These are phyloP conservation scores for Tiliacea citrago DNA, from an alignment of 2,888 invertebrate species.

Conservation along the genomic window DNA sequence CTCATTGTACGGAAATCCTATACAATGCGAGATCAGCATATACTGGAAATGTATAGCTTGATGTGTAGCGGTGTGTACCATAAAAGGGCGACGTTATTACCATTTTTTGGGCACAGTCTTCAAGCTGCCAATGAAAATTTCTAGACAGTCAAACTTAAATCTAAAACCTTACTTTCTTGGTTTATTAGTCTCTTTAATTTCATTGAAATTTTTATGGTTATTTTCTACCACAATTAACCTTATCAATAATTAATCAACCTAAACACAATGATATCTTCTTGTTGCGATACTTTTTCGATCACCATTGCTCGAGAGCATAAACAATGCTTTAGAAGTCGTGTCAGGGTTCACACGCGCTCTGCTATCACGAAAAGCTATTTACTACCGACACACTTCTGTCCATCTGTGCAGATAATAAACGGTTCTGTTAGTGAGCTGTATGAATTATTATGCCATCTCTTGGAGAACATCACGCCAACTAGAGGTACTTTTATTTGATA, in stretches of 20 bases:
- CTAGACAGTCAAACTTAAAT: neutral
- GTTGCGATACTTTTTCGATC: constrained; percentile 15
- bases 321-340: constrained; percentile 63
- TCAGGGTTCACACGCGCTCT: constrained; percentile 79
- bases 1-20: too few relatives aligned
- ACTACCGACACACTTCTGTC: constrained; percentile 84
- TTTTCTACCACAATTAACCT: neutral
- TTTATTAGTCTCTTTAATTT: neutral
- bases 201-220: neutral
- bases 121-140: neutral
- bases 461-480: constrained; percentile 53
- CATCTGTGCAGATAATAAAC: constrained; percentile 76
- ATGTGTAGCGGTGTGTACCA: too few relatives aligned
- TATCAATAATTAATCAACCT: neutral
- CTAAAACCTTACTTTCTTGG: neutral
- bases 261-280: constrained; percentile 2
- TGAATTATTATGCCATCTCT: constrained; percentile 68
- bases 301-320: constrained; percentile 28
- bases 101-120: neutral
- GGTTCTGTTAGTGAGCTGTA: constrained; percentile 74
- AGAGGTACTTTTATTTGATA: constrained; percentile 36
- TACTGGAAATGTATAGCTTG: too few relatives aligned
- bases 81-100: neutral
- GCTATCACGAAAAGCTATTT: constrained; percentile 81
- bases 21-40: too few relatives aligned